These are phyloP conservation scores for Hestina assimilis DNA, from an alignment of 1,140 invertebrate species.

Conservation along the genomic window DNA sequence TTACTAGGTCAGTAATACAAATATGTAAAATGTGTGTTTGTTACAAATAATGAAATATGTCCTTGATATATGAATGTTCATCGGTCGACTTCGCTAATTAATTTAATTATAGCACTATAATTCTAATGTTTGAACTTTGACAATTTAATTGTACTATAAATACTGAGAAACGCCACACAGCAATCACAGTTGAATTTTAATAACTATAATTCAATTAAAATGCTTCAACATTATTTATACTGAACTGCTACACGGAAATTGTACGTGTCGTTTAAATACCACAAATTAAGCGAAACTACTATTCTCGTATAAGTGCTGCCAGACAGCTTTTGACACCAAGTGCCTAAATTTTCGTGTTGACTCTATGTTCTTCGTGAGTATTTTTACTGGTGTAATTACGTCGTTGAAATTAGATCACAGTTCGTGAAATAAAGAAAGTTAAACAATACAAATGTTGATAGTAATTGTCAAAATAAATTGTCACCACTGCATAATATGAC, in stretches of 20 bases:
- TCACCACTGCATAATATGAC: not conserved
- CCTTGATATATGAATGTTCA: too few relatives aligned
- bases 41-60: too few relatives aligned
- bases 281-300: conserved; percentile 40
- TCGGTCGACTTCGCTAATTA: too few relatives aligned
- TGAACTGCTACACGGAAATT: not conserved
- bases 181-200: too few relatives aligned
- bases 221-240: conserved; percentile 4
- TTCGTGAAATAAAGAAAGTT: too few relatives aligned
- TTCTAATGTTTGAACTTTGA: conserved; percentile 14
- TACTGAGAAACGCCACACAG: not conserved
- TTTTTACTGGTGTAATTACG: too few relatives aligned
- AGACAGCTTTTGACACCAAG: conserved; percentile 31
- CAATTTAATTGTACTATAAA: conserved; percentile 15
- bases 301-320: conserved; percentile 31
- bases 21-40: too few relatives aligned
- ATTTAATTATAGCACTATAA: not conserved
- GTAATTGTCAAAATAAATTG: not conserved
- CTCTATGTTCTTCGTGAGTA: conserved; percentile 1
- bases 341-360: conserved; percentile 13
- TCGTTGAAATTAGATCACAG: too few relatives aligned
- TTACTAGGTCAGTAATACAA: too few relatives aligned
- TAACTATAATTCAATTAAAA: too few relatives aligned
- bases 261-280: conserved; percentile 31
- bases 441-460: too few relatives aligned